Percentiles rank a stretch among this genome's conserved stretches.
phyloP scores from a whole-genome alignment of 2,113 vertebrate genomes.

The Puffinus mauretanicus region DNA sequence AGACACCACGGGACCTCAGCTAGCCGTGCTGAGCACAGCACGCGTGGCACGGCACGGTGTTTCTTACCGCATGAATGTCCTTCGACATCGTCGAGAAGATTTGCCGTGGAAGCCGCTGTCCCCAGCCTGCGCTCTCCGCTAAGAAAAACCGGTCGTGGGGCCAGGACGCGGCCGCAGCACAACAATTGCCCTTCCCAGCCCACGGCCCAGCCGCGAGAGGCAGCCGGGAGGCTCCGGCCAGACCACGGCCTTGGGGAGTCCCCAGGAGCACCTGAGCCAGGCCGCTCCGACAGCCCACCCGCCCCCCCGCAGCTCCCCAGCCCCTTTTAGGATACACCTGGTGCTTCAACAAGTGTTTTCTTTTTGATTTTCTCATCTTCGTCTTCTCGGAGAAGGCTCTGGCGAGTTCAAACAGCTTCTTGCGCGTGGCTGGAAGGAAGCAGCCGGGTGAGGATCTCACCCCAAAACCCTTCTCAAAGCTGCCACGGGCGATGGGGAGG shows the following conservation, averaged over 20 bases:
- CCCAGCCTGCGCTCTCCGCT: conserved; percentile 76
- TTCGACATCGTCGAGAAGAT: conserved; percentile 92
- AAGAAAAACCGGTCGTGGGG: conserved; percentile 55
- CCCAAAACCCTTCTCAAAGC: neutral
- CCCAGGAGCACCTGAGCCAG: accelerated
- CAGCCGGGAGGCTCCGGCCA: neutral
- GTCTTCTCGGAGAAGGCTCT: conserved; percentile 96
- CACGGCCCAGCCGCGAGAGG: accelerated
- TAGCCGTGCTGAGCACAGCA: neutral
- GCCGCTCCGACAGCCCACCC: accelerated
- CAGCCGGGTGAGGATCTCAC: neutral
- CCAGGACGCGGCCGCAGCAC: accelerated
- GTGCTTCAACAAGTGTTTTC: conserved; percentile 87
- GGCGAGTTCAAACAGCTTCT: conserved; percentile 96
- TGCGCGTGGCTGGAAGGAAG: conserved; percentile 85
- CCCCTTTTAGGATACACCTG: conserved; percentile 89
- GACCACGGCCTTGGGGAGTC: neutral
- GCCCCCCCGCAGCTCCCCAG: neutral
- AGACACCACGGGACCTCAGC: accelerated
- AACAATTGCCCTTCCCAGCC: neutral
- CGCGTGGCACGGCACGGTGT: accelerated
- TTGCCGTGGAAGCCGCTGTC: conserved; percentile 90
- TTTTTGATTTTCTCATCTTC: conserved; percentile 91
- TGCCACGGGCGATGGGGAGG: neutral
- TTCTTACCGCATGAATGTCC: conserved; percentile 87